Evolutionary conservation across 2,797 vertebrate species (phyloP).

Genomic region (Dipus sagitta): DNA sequence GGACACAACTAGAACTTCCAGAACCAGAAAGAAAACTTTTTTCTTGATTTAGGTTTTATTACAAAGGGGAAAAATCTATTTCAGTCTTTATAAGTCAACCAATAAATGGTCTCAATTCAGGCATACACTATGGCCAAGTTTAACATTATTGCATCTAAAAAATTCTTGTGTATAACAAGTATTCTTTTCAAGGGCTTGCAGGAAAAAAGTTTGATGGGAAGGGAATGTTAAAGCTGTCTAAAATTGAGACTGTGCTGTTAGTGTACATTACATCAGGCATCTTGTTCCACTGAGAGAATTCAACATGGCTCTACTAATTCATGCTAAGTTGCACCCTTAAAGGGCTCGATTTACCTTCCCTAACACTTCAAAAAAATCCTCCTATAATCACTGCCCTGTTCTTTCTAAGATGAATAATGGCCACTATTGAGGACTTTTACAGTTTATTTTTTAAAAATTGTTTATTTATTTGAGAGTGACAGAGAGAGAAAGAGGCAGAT

Average conservation of each 20-base stretch:
- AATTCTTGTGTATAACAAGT: constrained; percentile 70
- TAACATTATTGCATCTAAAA: constrained; percentile 70
- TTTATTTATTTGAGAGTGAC: too few relatives aligned
- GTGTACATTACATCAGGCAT: too few relatives aligned
- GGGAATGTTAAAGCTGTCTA: too few relatives aligned
- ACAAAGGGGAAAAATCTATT: background rate
- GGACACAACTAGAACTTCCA: too few relatives aligned
- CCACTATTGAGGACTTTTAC: constrained; percentile 48
- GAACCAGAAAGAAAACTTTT: background rate
- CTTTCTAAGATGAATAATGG: constrained; percentile 23
- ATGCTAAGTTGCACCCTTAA: background rate
- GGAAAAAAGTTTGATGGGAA: too few relatives aligned
- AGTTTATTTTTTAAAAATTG: background rate
- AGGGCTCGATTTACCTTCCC: background rate
- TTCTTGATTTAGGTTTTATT: constrained; percentile 64
- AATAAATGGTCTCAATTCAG: too few relatives aligned
- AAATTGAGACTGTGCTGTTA: too few relatives aligned
- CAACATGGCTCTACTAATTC: background rate
- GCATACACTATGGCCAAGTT: constrained; percentile 73
- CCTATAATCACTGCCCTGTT: background rate
- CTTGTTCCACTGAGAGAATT: background rate
- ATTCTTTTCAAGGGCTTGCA: background rate
- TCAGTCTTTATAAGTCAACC: constrained; percentile 5
- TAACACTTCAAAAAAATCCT: background rate
- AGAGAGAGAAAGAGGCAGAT: too few relatives aligned